Percentiles rank a stretch among this genome's conserved stretches.
phyloP scores from a whole-genome alignment of 2,113 vertebrate genomes.

The Craseonycteris thonglongyai region DNA sequence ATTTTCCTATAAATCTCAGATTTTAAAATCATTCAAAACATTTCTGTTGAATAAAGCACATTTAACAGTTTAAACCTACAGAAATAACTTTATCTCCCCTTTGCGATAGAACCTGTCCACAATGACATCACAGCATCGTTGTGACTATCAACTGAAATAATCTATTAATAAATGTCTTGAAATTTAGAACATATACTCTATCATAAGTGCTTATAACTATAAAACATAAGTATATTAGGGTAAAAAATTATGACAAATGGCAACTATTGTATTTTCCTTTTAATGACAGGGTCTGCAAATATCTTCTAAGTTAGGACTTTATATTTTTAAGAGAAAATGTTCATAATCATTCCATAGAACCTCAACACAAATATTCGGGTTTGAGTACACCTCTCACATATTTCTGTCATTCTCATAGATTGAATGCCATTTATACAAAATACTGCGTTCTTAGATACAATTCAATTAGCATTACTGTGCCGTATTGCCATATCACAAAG shows the following conservation, averaged over 20 bases:
- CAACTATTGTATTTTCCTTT: not conserved
- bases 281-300: not conserved
- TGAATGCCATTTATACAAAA: not conserved
- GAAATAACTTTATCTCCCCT: not conserved
- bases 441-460: not conserved
- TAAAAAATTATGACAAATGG: not conserved
- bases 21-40: conserved; percentile 10
- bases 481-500: not conserved
- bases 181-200: not conserved
- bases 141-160: not conserved
- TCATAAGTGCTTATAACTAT: not conserved
- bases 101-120: not conserved
- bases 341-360: not conserved
- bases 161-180: not conserved
- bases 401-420: not conserved
- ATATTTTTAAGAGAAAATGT: not conserved
- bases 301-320: not conserved
- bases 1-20: not conserved
- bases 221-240: not conserved
- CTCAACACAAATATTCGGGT: not conserved
- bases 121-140: not conserved
- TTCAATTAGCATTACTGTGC: not conserved
- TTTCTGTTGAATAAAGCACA: not conserved
- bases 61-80: not conserved
- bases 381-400: not conserved